Base-by-base conservation (phyloP, 2,888 invertebrate species). In the Polia nebulosa region DNA sequence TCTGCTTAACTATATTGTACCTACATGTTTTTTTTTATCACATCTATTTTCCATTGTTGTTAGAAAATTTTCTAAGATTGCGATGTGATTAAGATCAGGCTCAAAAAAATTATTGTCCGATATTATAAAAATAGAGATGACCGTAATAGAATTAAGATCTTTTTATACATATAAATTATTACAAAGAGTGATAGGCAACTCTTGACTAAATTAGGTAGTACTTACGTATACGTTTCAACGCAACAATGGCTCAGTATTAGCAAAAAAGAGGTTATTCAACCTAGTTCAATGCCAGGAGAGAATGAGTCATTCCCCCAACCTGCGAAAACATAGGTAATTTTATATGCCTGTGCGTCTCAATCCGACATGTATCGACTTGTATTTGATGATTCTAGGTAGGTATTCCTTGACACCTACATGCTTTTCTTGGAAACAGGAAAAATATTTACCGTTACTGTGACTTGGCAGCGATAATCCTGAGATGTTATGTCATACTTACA, bases 241-340 rank as follows among this genome's bases (percentile, higher is more conserved):
- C 6, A 36, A 55, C 29, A 72, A 72, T 72, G 57, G 36, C 11
- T 32, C 20, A 41, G 20, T 17, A 25, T 25, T 39, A 3, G 51
- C 41, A 79, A 80, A 64, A 80, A 81, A 62, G 44, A 71, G 84
- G 81, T 83, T 80, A 77, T 81, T 87, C 76, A 87, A 85, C 86
- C 61, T 78, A 80, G 67, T 84, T 80, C 81, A 81, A 80, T 82
- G 83, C 63, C 78, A 74, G 64, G 39, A 71, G 36, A 64, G 64
- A 70, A 76, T 85, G 82, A 87, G 36, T 87, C 84, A 83, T 56
- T 65, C 22, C 25, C 55, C 17, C 55, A 64, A 68, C 69, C 71
- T 64, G 72, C 52, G 67, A 76, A 78, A 69, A 68, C 34, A 22
- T 47, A 49, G 2, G 17, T 59, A 71, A 44, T 41, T 55, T 32